Conservation (phyloP, 1,140 invertebrate genomes). For the Drosophila grimshawi region DNA sequence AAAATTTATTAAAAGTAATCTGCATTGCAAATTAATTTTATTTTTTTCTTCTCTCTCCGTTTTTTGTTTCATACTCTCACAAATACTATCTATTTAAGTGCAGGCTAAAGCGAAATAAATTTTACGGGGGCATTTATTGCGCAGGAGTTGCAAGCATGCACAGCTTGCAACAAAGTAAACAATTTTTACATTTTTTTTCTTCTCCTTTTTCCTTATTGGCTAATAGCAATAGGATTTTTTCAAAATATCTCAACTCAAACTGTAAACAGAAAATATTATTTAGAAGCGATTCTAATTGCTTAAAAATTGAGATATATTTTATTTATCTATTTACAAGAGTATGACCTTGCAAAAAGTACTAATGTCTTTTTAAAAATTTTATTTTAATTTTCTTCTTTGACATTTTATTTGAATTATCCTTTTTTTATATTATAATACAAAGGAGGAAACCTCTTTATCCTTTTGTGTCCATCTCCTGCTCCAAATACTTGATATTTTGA, state of each 20-base stretch:
- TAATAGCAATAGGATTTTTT: neutral
- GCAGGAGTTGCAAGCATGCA: neutral
- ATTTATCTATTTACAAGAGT: too few species aligned
- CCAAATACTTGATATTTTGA: too few species aligned
- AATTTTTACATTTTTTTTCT: slow-evolving; percentile 1
- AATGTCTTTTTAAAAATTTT: too few species aligned
- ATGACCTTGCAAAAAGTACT: too few species aligned
- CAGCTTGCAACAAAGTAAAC: slow-evolving; percentile 16
- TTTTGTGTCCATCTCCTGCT: too few species aligned
- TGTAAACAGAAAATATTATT: too few species aligned
- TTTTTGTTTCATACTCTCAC: slow-evolving; percentile 22
- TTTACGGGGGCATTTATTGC: neutral
- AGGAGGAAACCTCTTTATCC: too few species aligned
- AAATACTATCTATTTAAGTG: slow-evolving; percentile 50
- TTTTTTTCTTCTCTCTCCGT: slow-evolving; percentile 32
- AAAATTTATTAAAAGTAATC: slow-evolving; percentile 70
- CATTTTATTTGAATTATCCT: too few species aligned
- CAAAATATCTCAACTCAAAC: neutral
- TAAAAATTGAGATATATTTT: too few species aligned
- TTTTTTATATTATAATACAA: too few species aligned
- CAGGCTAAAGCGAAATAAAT: neutral
- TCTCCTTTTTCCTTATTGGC: neutral
- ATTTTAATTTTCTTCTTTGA: too few species aligned
- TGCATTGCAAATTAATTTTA: slow-evolving; percentile 78
- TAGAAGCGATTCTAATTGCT: too few species aligned